Evolutionary conservation across 2,113 vertebrate species (phyloP), one percentile per base, ranked within the genome.

Genomic region (Shinisaurus crocodilurus): DNA sequence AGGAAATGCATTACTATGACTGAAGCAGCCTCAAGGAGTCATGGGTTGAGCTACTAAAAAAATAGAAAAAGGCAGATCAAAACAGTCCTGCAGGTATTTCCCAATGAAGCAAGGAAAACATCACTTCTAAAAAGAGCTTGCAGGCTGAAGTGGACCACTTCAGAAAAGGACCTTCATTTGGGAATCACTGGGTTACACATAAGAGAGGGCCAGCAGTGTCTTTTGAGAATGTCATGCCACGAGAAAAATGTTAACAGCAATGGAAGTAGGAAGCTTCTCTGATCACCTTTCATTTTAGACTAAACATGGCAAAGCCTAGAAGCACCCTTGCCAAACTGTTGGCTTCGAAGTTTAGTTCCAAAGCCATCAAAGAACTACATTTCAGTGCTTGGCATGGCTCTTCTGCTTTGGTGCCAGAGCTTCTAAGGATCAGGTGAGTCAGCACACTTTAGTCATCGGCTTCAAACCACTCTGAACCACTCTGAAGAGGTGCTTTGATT

Each of bases 341-440:
- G 48, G 77, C 90, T 77, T 57, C 75, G 79, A 89, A 48, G 82
- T 86, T 83, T 89, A 6, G 5, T 0, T 76, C 70, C n/a, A 45
- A 83, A n/a, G 69, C 60, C 0, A 0, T 18, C 0, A 7, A 4
- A 32, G 67, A 92, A 34, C 48, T 0, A 0, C 48, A 79, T 76
- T 80, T 82, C 86, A 90, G 91, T 0, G 0, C 29, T 63, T 12
- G 32, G 92, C 63, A 86, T 25, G 18, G 92, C 37, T 50, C 79
- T 89, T 18, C 83, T 50, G 81, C 0, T 34, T 6, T 80, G 50
- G 60, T 82, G 74, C 74, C 93, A 92, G 0, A 45, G 76, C 29
- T 67, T 29, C 45, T 6, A 54, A 85, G 16, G 37, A 63, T 45
- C 13, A 63, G 72, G 85, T 76, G 37, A 87, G 13, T 87, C 85